phyloP scores from a whole-genome alignment of 2,888 invertebrate genomes.

The Lepidochrysops patricia region DNA sequence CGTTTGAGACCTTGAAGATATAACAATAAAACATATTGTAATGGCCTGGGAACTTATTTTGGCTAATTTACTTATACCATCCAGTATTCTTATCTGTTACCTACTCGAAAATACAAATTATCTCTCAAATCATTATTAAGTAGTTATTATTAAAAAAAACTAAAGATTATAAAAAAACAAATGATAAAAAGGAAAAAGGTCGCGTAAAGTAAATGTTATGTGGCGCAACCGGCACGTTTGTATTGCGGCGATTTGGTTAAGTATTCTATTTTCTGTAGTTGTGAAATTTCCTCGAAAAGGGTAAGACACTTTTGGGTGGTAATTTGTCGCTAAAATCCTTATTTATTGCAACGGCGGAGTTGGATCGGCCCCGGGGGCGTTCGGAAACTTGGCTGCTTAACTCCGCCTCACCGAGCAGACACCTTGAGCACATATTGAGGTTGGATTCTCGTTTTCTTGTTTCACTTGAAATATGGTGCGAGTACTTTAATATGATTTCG shows the following conservation, averaged over 20 bases:
- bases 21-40: neutral
- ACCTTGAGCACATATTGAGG: constrained; percentile 70
- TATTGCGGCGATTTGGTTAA: constrained; percentile 19
- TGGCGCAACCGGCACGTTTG: constrained; percentile 12
- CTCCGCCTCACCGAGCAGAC: constrained; percentile 66
- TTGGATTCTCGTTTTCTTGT: constrained; percentile 64
- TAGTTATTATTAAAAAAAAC: neutral
- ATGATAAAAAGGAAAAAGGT: neutral
- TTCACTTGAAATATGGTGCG: constrained; percentile 56
- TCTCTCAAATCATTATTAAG: no score
- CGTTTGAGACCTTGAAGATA: neutral
- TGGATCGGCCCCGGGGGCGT: constrained; percentile 66
- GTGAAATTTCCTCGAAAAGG: constrained; percentile 53
- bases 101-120: no score
- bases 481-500: constrained; percentile 53
- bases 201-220: neutral
- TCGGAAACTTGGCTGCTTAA: constrained; percentile 67
- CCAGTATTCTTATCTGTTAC: neutral
- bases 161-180: neutral
- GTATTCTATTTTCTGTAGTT: constrained; percentile 52
- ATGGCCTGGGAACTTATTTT: no score
- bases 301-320: constrained; percentile 65
- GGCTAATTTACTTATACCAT: no score
- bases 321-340: constrained; percentile 74
- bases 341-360: constrained; percentile 70